Base-by-base conservation (phyloP, 2,888 invertebrate genomes). In the Apamea crenata region DNA sequence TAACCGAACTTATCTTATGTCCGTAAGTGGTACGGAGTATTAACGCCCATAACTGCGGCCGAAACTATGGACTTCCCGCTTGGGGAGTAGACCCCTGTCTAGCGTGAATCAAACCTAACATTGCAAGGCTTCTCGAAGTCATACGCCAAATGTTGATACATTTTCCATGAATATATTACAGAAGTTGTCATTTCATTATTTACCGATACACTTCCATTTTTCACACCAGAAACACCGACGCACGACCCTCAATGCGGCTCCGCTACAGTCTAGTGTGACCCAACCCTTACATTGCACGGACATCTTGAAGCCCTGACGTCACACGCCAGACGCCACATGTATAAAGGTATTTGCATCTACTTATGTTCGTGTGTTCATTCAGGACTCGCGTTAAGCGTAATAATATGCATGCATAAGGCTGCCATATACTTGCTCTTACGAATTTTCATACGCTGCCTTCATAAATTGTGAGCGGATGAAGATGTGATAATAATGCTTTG, bases 291-390 rank as follows among this genome's bases (percentile, higher is more conserved):
- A 36, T 12, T 44, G 61, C 68, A 14, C 36, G 44, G 68, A 83
- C 61, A 68, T 78, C 78, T 68, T 53, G 44, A 74, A 87, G 25
- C 50, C 53, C 59, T 61, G 40, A 65, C 66, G 59, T 36, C 65
- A 32, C 71, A 74, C 70, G 29, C 47, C 44, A 73, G 59, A 59
- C 36, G 12, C 77, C 56, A 82, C 66, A 74, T 40, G 77, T 74
- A 75, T 63, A 44, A 81, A 81, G 77, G 71, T 77, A 86, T 84
- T 86, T 87, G 81, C 85, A 87, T 86, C 29, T 84, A 29, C 69
- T 77, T 80, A 75, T 73, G 66, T 67, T 73, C 36, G 3, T 74
- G 67, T 63, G 75, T 67, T 74, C 79, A 80, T 83, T 87, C 80
- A 32, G 1, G 21, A 44, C 66, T 47, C 25, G 63, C 66, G 67